Base-by-base conservation (phyloP, 2,888 invertebrate genomes). In the Malthinus seriepunctatus region DNA sequence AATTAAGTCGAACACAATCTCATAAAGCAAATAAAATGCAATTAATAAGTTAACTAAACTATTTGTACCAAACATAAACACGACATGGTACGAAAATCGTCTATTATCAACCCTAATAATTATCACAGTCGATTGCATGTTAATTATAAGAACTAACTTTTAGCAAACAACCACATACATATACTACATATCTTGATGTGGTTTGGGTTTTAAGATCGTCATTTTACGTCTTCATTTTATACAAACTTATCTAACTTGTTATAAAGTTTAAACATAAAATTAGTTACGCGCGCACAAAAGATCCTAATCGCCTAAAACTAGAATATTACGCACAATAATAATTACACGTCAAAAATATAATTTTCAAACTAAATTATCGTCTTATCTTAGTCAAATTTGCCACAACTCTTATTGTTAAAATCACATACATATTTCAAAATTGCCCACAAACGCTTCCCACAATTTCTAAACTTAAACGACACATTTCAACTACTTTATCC, bases 31-130 rank as follows among this genome's bases (percentile, higher is more conserved):
- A 64, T 64, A 64, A 64, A 60, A 51, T 51, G 61, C 57, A 61
- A 64, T 64, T 64, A 64, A 64, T 64, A 64, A 62, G 50, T 48
- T 52, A 56, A 56, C 50, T 60, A 54, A 62, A 62, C 58, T 64
- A 64, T 61, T 62, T 53, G 52, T 32, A 61, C 46, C 54, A 50
- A 54, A 23, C 42, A 45, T 59, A 52, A 54, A 60, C 64, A 64
- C 64, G 62, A 63, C 64, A 63, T 60, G 60, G 64, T 64, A 64
- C 64, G 62, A 61, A 63, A 60, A 61, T 56, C 62, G 63, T 61
- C 62, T 62, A 59, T 59, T 45, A 62, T 23, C 63, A 57, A 58
- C 57, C 44, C 55, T 50, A 57, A 58, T 55, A 64, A 64, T 63
- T 64, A 64, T 60, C 58, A 44, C 56, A 63, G 60, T 62, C 63